Conservation (phyloP, 1,140 invertebrate genomes). For the Orius laevigatus region DNA sequence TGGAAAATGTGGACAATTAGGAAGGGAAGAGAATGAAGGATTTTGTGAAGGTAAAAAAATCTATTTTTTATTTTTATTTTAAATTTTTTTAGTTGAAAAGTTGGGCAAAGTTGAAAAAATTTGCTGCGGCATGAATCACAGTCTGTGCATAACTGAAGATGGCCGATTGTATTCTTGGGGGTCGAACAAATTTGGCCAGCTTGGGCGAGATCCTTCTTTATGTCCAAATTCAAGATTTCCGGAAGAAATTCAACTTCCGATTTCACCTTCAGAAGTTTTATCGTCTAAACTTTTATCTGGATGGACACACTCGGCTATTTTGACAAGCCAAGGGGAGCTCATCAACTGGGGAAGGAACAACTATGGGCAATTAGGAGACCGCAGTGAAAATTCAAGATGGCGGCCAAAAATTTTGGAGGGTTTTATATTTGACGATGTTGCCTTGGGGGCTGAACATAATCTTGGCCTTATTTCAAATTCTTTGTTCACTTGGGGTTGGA, state of each 20-base stretch:
- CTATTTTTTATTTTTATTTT: background rate
- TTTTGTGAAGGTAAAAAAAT: conserved; percentile 29
- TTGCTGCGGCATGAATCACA: conserved; percentile 53
- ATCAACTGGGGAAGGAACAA: conserved; percentile 65
- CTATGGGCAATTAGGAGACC: conserved; percentile 51
- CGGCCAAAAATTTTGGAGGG: conserved; percentile 16
- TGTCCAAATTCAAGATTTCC: conserved; percentile 23
- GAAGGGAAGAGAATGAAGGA: conserved; percentile 28
- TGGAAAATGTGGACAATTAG: conserved; percentile 46
- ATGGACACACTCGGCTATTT: conserved; percentile 53
- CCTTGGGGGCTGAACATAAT: conserved; percentile 63
- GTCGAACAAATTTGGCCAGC: conserved; percentile 56
- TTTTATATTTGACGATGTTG: conserved; percentile 34
- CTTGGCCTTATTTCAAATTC: conserved; percentile 34
- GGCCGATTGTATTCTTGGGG: conserved; percentile 48
- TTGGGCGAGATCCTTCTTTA: conserved; percentile 33
- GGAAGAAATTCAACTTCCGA: conserved; percentile 27
- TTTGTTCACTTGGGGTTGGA: conserved; percentile 62
- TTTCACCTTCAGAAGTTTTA: conserved; percentile 16
- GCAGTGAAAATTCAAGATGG: conserved; percentile 19
- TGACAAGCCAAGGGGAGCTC: conserved; percentile 40
- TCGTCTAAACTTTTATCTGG: conserved; percentile 37
- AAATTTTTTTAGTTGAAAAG: conserved; percentile 30
- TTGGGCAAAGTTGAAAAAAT: conserved; percentile 35
- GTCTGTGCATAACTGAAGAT: conserved; percentile 38